These are phyloP conservation scores for Furnarius figulus DNA, from an alignment of 2,113 vertebrate genomes.

Conservation along the genomic window DNA sequence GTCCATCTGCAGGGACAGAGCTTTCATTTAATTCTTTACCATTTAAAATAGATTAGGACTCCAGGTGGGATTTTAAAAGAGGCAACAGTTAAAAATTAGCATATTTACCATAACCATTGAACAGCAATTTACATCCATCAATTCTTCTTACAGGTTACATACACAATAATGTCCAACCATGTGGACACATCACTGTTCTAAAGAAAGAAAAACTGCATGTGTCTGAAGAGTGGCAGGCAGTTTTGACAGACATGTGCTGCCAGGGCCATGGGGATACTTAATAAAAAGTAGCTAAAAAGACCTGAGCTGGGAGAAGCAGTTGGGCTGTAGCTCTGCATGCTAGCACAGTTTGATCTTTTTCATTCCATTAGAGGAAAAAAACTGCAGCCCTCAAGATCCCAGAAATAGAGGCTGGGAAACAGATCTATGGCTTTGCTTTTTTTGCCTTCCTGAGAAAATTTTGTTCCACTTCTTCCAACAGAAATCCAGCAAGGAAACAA, in stretches of 20 bases:
- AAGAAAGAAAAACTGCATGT: slow-evolving; percentile 43
- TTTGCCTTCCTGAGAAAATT: not conserved
- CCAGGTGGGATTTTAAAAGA: slow-evolving; percentile 27
- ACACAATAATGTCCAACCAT: slow-evolving; percentile 7
- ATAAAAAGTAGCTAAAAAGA: slow-evolving; percentile 22
- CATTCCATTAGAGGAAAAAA: slow-evolving; percentile 29
- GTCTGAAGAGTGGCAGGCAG: not conserved
- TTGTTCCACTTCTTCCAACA: not conserved
- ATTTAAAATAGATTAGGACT: slow-evolving; percentile 17
- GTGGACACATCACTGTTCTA: slow-evolving; percentile 20
- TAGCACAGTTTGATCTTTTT: slow-evolving; percentile 22
- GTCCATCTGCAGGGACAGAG: not conserved
- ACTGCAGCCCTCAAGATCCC: not conserved
- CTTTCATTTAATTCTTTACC: not conserved
- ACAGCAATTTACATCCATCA: slow-evolving; percentile 48
- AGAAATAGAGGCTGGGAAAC: not conserved
- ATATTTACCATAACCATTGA: slow-evolving; percentile 32
- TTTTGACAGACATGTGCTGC: slow-evolving; percentile 14
- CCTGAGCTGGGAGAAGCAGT: not conserved
- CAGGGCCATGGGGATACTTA: not conserved
- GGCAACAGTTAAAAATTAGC: slow-evolving; percentile 42
- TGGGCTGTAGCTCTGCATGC: not conserved
- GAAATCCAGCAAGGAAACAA: slow-evolving; percentile 1
- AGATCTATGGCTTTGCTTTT: not conserved
- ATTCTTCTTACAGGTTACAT: not conserved